Percentiles rank a stretch among this genome's conserved stretches.
Evolutionary conservation across 2,888 invertebrate genomes (phyloP).

Genomic region (Taenaris catops): DNA sequence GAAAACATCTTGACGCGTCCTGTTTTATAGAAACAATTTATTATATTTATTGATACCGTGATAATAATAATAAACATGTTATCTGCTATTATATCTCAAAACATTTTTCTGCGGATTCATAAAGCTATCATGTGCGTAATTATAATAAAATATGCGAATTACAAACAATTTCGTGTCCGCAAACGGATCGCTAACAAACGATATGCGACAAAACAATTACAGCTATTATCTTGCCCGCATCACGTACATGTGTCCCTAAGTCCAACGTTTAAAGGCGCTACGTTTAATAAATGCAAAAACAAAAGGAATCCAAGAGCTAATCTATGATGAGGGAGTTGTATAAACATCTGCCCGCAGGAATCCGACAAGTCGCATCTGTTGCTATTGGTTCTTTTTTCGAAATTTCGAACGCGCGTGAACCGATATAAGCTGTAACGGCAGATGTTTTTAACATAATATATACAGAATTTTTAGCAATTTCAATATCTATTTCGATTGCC

Average conservation of each 20-base stretch:
- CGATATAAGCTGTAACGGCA: slow-evolving; percentile 56
- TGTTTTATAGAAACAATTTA: too few relatives aligned
- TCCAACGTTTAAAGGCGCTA: slow-evolving; percentile 62
- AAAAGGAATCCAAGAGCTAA: slow-evolving; percentile 63
- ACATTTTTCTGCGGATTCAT: slow-evolving; percentile 9
- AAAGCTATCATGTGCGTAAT: slow-evolving; percentile 15
- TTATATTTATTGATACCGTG: too few relatives aligned
- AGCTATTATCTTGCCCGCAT: slow-evolving; percentile 61
- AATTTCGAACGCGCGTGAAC: slow-evolving; percentile 70
- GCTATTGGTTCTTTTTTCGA: slow-evolving; percentile 52
- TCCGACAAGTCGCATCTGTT: slow-evolving; percentile 77
- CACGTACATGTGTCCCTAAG: slow-evolving; percentile 25
- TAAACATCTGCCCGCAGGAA: slow-evolving; percentile 75
- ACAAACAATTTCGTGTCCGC: slow-evolving; percentile 7
- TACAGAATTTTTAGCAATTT: slow-evolving; percentile 21
- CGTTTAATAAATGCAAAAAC: slow-evolving; percentile 62
- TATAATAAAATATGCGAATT: slow-evolving; percentile 11
- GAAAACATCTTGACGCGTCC: too few relatives aligned
- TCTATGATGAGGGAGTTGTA: slow-evolving; percentile 73
- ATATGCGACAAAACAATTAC: slow-evolving; percentile 42
- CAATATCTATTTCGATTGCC: slow-evolving; percentile 22
- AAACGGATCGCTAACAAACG: slow-evolving; percentile 15
- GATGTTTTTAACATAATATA: slow-evolving; percentile 48
- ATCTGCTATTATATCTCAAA: slow-evolving; percentile 5
- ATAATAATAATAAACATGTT: too few relatives aligned